Evolutionary conservation across 2,797 vertebrate species (phyloP).

Genomic region (Galago senegalensis): DNA sequence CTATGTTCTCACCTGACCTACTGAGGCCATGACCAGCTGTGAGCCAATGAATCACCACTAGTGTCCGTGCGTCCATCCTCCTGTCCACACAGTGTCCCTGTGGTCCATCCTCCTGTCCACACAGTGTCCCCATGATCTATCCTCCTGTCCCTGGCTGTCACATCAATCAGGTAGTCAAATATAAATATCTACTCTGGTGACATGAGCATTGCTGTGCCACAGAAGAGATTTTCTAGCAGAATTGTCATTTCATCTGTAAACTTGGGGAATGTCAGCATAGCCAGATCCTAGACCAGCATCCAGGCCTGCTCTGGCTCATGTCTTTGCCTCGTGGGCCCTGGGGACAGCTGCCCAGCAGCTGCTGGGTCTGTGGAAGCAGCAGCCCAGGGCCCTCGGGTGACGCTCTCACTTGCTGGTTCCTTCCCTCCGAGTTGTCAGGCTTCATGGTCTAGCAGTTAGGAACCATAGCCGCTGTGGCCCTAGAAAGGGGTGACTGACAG

Average conservation of each 20-base stretch:
- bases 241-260: background rate
- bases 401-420: background rate
- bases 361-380: background rate
- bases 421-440: background rate
- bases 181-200: background rate
- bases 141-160: background rate
- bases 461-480: background rate
- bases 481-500: background rate
- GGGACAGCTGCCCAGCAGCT: background rate
- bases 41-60: background rate
- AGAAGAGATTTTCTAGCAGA: background rate
- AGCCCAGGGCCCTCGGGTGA: background rate
- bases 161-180: too few species aligned
- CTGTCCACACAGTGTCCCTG: fast-evolving
- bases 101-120: too few species aligned
- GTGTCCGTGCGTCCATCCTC: too few species aligned
- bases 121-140: fast-evolving
- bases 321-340: background rate
- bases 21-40: background rate
- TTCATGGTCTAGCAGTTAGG: fast-evolving
- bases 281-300: background rate
- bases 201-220: too few species aligned
- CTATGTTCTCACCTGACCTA: fast-evolving
- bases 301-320: background rate
- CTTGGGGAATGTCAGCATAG: too few species aligned